Evolutionary conservation across 2,888 invertebrate species (phyloP), one percentile per base, ranked within the genome.

Genomic region (Drosophila percnosoma): DNA sequence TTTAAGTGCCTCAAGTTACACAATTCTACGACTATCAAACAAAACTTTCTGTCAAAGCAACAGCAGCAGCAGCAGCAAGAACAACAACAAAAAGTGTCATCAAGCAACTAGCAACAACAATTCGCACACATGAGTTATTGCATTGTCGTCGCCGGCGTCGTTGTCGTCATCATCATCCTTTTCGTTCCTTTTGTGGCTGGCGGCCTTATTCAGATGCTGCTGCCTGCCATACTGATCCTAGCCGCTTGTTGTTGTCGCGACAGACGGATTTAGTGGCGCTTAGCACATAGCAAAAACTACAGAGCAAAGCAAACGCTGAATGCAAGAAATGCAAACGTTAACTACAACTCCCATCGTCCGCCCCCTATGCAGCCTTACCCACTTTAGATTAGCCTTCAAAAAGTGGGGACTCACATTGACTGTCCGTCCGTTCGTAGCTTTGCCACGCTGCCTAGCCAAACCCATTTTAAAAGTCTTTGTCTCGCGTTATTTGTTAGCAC

Each of bases 401-500:
- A 80, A 75, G 75, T 86, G 78, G 55, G 73, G 71, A 83, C 83
- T 78, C 73, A 82, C 86, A 78, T 77, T 78, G 89, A 78, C 78
- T 73, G 71, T 53, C 24, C 42, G 1, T 21, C n/a, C 18, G 21
- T 15, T 54, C 54, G 29, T 29, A 36, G 15, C 24, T 11, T 24
- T 54, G 36, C 27, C 6, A 18, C 31, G 13, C 51, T n/a, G 51
- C 42, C 36, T 13, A 33, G 38, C 33, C 27, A 24, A 36, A 53
- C 36, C 31, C 61, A 40, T 65, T 57, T 55, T 38, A 8, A 51
- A 83, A 68, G 75, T 78, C 86, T 82, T 87, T 88, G 79, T 83
- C 89, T 71, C 75, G 75, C 87, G 76, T 83, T 84, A 89, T 84
- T 89, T 89, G 83, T 86, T 89, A 78, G 87, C 83, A 84, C 84